Evolutionary conservation across 2,113 vertebrate species (phyloP).

Genomic region (Typhlomys cinereus): DNA sequence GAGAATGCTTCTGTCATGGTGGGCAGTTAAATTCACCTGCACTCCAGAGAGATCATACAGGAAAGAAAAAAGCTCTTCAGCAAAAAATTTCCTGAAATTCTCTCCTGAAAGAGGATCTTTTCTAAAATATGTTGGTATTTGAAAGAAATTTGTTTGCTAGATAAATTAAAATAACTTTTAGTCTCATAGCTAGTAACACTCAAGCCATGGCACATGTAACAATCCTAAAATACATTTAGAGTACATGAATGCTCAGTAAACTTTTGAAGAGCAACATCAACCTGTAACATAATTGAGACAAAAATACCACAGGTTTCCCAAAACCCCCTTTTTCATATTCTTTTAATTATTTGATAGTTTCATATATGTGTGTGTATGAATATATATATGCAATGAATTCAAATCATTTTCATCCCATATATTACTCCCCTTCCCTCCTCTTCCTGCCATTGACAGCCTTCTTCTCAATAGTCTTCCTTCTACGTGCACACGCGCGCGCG

Average conservation of each 20-base stretch:
- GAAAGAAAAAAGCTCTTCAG: constrained; percentile 19
- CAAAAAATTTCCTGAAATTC: constrained; percentile 43
- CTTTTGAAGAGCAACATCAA: not conserved
- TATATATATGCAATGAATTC: no score
- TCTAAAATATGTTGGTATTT: constrained; percentile 40
- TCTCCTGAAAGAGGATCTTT: constrained; percentile 33
- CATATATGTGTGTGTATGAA: no score
- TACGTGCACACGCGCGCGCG: no score
- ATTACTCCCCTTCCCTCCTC: no score
- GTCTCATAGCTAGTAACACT: not conserved
- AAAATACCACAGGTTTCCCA: not conserved
- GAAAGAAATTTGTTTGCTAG: constrained; percentile 45
- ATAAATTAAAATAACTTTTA: constrained; percentile 17
- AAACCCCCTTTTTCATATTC: no score
- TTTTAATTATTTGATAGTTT: no score
- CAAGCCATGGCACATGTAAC: not conserved
- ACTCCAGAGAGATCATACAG: not conserved
- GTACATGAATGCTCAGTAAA: not conserved
- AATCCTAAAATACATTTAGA: constrained; percentile 26
- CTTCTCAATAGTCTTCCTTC: no score
- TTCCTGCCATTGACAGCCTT: no score
- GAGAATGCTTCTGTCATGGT: not conserved
- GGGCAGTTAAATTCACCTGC: constrained; percentile 14
- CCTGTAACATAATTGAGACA: not conserved
- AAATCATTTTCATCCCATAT: no score